Conservation (phyloP, 1,140 invertebrate genomes). For the Popillia japonica region DNA sequence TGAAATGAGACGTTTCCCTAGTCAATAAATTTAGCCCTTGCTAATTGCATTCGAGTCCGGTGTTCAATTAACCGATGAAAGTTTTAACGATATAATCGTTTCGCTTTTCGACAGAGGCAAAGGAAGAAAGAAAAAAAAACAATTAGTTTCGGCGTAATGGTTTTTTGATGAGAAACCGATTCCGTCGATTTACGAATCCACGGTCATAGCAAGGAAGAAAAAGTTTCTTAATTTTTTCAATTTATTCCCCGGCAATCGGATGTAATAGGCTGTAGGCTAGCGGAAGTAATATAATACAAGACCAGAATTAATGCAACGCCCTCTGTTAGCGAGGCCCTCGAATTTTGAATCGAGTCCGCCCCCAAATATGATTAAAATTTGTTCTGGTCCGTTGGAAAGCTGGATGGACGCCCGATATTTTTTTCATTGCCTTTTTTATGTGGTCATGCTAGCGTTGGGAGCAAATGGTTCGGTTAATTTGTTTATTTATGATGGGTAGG, state of each 20-base stretch:
- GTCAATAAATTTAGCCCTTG: background rate
- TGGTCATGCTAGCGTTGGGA: background rate
- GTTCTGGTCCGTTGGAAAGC: conserved; percentile 17
- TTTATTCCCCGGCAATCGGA: conserved; percentile 27
- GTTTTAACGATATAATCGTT: background rate
- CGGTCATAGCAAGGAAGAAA: background rate
- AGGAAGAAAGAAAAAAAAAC: background rate
- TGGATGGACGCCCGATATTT: conserved; percentile 3
- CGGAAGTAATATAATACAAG: conserved; percentile 32
- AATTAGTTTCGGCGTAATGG: background rate
- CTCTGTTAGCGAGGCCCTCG: background rate
- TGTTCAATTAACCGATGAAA: conserved; percentile 23
- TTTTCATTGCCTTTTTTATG: background rate
- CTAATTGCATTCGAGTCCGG: conserved; percentile 3
- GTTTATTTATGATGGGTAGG: conserved; percentile 9
- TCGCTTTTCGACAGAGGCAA: background rate
- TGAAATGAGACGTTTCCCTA: background rate
- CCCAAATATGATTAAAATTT: conserved; percentile 33
- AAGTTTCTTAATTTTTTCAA: conserved; percentile 27
- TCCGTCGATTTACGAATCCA: conserved; percentile 2
- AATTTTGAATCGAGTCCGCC: conserved; percentile 18
- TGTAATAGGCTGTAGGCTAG: conserved; percentile 23
- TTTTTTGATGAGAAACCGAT: conserved; percentile 22
- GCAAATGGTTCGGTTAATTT: conserved; percentile 23
- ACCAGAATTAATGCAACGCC: conserved; percentile 26